Evolutionary conservation across 2,888 invertebrate genomes (phyloP).

Genomic region (Nysson spinosus): DNA sequence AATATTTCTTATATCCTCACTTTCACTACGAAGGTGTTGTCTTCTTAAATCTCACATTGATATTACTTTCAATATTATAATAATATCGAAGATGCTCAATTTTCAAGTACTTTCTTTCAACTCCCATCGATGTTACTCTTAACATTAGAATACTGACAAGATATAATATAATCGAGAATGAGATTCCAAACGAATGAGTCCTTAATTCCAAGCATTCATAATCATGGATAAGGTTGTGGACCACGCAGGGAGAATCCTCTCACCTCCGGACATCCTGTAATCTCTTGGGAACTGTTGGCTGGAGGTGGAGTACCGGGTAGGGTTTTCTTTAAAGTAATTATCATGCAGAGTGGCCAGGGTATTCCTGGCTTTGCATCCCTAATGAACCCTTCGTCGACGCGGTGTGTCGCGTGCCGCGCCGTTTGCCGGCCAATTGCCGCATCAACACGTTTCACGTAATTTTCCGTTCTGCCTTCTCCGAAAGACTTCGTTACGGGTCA

Average conservation of each 20-base stretch:
- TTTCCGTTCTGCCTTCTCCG: conserved; percentile 46
- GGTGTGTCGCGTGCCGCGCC: conserved; percentile 67
- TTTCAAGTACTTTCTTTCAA: too few species aligned
- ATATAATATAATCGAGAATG: too few species aligned
- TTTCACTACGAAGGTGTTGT: too few species aligned
- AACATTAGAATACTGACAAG: too few species aligned
- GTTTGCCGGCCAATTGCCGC: conserved; percentile 45
- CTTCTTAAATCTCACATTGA: too few species aligned
- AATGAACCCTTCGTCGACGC: conserved; percentile 60
- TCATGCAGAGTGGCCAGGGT: conserved; percentile 61
- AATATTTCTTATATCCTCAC: too few species aligned
- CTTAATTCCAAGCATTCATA: conserved; percentile 60
- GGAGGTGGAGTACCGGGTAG: conserved; percentile 41
- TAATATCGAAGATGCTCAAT: too few species aligned
- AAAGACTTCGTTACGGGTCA: conserved; percentile 44
- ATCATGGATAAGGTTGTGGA: conserved; percentile 47
- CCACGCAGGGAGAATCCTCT: conserved; percentile 50
- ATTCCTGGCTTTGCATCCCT: conserved; percentile 64
- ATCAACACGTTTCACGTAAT: conserved; percentile 43
- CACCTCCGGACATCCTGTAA: conserved; percentile 73
- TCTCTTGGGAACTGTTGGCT: conserved; percentile 50
- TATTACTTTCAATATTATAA: too few species aligned
- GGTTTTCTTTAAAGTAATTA: conserved; percentile 62
- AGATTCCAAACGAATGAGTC: conserved; percentile 52
- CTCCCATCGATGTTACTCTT: too few species aligned